phyloP scores from a whole-genome alignment of 2,797 vertebrate species.

The Notolepis coatsorum region DNA sequence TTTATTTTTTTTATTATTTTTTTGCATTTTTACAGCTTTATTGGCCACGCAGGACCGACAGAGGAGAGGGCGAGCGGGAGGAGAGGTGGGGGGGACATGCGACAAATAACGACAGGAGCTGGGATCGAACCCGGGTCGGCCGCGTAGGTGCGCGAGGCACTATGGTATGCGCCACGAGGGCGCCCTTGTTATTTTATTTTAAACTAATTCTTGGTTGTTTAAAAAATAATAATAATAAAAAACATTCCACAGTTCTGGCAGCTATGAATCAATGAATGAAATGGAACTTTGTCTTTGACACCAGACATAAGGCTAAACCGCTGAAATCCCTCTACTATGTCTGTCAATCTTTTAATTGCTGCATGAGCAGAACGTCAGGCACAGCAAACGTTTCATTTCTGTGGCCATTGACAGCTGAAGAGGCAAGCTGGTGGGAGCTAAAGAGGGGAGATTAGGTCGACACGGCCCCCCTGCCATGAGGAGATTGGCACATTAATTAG shows the following conservation, averaged over 20 bases:
- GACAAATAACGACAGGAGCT: no score
- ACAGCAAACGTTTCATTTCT: conserved; percentile 8
- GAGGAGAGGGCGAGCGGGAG: no score
- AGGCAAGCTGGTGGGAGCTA: conserved; percentile 9
- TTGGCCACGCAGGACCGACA: no score
- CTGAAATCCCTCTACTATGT: neutral
- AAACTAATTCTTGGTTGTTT: neutral
- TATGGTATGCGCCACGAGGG: no score
- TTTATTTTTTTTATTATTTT: no score
- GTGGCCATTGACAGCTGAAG: conserved; percentile 15
- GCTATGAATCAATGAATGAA: conserved; percentile 39
- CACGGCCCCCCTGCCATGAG: conserved; percentile 12
- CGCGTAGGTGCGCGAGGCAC: no score
- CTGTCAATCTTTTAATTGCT: conserved; percentile 2
- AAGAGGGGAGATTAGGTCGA: conserved; percentile 32
- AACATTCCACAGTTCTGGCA: neutral
- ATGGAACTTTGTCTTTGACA: conserved; percentile 26
- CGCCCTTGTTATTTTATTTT: no score
- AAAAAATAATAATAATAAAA: no score
- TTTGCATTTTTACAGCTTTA: no score
- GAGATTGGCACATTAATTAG: conserved; percentile 60
- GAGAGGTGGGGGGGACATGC: no score
- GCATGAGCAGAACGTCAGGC: conserved; percentile 4
- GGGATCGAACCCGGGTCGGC: no score
- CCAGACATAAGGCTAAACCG: conserved; percentile 9